Base-by-base conservation (phyloP, 2,113 vertebrate genomes). In the Poecile atricapillus region DNA sequence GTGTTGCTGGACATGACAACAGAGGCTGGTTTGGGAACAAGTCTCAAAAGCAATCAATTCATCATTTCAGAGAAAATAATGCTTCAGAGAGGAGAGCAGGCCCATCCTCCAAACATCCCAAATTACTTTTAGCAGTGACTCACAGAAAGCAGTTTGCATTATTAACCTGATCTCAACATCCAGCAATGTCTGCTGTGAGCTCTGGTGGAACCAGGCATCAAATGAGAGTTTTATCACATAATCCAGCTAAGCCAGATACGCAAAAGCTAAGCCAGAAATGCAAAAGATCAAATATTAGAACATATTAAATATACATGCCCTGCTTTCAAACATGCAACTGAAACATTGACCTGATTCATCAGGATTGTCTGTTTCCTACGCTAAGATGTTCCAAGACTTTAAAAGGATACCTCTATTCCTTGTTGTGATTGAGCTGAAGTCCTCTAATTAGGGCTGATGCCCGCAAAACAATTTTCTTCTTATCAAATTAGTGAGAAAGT, bases 251-350 rank as follows among this genome's bases (percentile, higher is more conserved):
- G 44, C 31, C 82, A 63, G 31, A 79, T 25, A 78, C n/a, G 76
- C 53, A 64, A 27, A 62, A 85, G 47, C 31, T 87, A 94, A 92
- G 58, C 37, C 77, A 63, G 28, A 77, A 24, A 77, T 31, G 64
- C 39, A 81, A 93, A 89, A 90, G 81, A 90, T 71, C 69, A 84
- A 91, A 83, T 95, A 93, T 95, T 80, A 91, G 50, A 41, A 23
- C 25, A 50, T 58, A 84, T 50, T 89, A 85, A 94, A 89, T 31
- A 91, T 68, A 46, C 17, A 89, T 46, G 30, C 15, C 20, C 17
- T 28, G 63, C 67, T 93, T 92, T 85, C 75, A 90, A 69, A 94
- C 24, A 62, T 23, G 78, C 20, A 89, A n/a, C 50, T 83, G 69
- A 88, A 92, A 73, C 62, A 41, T 20, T 92, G 81, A 91, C 69